These are phyloP conservation scores for Drosophila pachea DNA, from an alignment of 1,140 invertebrate species.

Conservation along the genomic window DNA sequence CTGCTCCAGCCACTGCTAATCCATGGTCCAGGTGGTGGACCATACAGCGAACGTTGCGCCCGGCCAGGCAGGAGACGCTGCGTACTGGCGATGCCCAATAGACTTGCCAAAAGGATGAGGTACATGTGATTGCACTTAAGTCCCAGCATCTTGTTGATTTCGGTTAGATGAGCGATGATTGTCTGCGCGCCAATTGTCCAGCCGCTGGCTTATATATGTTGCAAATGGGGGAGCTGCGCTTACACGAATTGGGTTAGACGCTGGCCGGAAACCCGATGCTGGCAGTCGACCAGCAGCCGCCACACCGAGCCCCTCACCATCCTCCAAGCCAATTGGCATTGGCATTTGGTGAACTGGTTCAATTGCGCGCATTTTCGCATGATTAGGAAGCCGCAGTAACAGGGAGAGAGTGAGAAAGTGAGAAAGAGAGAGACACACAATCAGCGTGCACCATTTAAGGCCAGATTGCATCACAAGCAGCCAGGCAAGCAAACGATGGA, in stretches of 20 bases:
- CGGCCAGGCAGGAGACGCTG: slow-evolving; percentile 19
- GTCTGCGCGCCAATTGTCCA: slow-evolving; percentile 42
- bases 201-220: slow-evolving; percentile 50
- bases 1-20: slow-evolving; percentile 37
- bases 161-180: slow-evolving; percentile 35
- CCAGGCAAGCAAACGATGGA: not conserved
- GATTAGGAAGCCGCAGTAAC: slow-evolving; percentile 57
- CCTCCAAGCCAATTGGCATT: slow-evolving; percentile 56
- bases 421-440: not conserved
- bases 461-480: slow-evolving; percentile 61
- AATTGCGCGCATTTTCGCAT: slow-evolving; percentile 17
- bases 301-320: not conserved
- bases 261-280: slow-evolving; percentile 28
- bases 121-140: slow-evolving; percentile 20
- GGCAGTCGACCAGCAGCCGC: slow-evolving; percentile 1
- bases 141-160: slow-evolving; percentile 20
- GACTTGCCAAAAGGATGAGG: slow-evolving; percentile 18
- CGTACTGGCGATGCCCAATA: slow-evolving; percentile 30
- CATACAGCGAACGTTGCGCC: slow-evolving; percentile 43
- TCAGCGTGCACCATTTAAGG: slow-evolving; percentile 59
- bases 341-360: slow-evolving; percentile 74
- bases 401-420: too few species aligned
- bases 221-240: not conserved
- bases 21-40: slow-evolving; percentile 9
- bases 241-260: slow-evolving; percentile 59